phyloP scores from a whole-genome alignment of 2,113 vertebrate species.

The Cariama cristata region DNA sequence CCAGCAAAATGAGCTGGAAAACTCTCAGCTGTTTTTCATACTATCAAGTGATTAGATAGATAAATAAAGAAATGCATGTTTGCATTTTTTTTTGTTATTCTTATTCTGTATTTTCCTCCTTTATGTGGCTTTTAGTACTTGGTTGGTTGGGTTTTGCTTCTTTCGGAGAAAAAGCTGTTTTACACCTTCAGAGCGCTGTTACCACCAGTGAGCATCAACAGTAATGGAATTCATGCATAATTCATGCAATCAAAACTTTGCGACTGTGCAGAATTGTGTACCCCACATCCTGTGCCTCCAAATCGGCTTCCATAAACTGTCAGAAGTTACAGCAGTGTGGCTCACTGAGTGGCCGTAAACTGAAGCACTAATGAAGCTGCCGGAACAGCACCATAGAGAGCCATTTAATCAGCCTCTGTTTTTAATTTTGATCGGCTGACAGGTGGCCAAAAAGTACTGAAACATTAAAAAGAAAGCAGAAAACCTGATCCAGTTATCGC shows the following conservation, averaged over 20 bases:
- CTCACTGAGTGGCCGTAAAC: constrained; percentile 59
- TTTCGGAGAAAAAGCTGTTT: not conserved
- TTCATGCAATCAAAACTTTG: constrained; percentile 80
- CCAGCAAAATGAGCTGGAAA: not conserved
- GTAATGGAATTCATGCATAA: constrained; percentile 74
- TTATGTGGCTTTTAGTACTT: not conserved
- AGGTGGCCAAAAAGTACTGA: constrained; percentile 65
- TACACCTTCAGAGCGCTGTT: constrained; percentile 44
- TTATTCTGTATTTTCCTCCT: not conserved
- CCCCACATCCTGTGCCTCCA: constrained; percentile 64
- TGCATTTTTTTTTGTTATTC: not conserved
- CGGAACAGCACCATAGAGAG: constrained; percentile 68
- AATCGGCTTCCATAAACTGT: constrained; percentile 59
- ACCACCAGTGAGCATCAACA: not conserved
- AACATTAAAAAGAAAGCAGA: not conserved
- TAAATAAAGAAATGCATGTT: not conserved
- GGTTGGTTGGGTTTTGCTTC: not conserved
- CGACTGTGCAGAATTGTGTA: constrained; percentile 64
- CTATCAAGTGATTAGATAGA: not conserved
- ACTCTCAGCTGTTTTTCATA: not conserved
- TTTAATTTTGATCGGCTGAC: constrained; percentile 68
- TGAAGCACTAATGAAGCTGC: constrained; percentile 69
- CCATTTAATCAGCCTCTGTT: constrained; percentile 67
- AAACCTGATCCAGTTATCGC: not conserved
- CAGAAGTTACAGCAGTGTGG: constrained; percentile 58